Evolutionary conservation across 2,113 vertebrate genomes (phyloP).

Genomic region (Tor tambroides): DNA sequence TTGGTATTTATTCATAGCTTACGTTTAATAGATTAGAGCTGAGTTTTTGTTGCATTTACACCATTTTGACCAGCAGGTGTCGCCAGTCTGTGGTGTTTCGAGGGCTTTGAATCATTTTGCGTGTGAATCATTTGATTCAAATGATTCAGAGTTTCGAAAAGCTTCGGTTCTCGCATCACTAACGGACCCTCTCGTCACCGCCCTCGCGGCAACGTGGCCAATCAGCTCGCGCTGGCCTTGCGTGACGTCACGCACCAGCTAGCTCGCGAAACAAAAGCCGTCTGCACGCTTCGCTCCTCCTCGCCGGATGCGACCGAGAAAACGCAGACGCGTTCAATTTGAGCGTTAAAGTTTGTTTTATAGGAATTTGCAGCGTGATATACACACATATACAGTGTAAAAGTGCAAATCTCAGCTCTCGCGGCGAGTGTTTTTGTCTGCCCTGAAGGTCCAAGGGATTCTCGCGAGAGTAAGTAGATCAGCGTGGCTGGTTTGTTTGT

Average conservation of each 20-base stretch:
- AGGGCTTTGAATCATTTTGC: not conserved
- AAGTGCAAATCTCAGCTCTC: not conserved
- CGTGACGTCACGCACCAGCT: not conserved
- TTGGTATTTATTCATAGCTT: not conserved
- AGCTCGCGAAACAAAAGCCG: conserved; percentile 32
- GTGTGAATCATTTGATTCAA: not conserved
- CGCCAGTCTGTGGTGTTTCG: not conserved
- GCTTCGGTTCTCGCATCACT: no score
- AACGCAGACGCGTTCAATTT: not conserved
- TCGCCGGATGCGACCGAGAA: not conserved
- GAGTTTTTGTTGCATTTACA: not conserved
- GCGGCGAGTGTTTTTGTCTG: not conserved
- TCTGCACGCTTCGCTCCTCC: not conserved
- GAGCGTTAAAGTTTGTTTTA: not conserved
- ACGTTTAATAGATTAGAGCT: not conserved
- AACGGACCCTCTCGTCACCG: not conserved
- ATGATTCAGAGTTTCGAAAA: not conserved
- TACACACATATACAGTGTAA: accelerated
- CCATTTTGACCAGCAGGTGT: not conserved
- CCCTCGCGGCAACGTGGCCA: not conserved
- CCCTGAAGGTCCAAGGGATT: not conserved
- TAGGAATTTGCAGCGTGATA: no score
- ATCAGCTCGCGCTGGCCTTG: not conserved
- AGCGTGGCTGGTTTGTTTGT: conserved; percentile 51
- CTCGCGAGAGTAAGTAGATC: conserved; percentile 14